Evolutionary conservation across 2,797 vertebrate species (phyloP).

Genomic region (Tokudaia tokunoshimensis): DNA sequence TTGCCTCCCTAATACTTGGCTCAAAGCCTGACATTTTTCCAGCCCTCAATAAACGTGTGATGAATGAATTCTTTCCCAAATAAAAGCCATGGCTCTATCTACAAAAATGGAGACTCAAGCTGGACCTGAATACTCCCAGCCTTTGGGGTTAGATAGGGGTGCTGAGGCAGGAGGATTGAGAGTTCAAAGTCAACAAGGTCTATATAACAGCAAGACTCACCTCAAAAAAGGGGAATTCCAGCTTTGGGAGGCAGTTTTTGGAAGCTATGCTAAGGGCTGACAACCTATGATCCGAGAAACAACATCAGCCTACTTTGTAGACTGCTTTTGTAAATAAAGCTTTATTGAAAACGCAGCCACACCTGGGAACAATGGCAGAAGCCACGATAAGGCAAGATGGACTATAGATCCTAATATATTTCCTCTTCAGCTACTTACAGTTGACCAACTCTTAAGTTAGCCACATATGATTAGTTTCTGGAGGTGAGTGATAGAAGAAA

Average conservation of each 20-base stretch:
- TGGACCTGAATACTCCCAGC: background rate
- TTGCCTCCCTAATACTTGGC: slow-evolving; percentile 43
- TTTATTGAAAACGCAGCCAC: slow-evolving; percentile 48
- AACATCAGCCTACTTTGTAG: background rate
- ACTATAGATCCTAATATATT: background rate
- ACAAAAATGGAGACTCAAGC: slow-evolving; percentile 10
- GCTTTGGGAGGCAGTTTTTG: background rate
- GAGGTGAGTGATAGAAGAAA: background rate
- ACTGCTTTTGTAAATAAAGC: slow-evolving; percentile 63
- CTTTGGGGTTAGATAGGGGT: too few relatives aligned
- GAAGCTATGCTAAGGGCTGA: background rate
- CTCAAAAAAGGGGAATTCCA: background rate
- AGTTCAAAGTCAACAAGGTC: background rate
- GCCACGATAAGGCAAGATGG: background rate
- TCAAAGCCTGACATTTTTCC: background rate
- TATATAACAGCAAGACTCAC: too few relatives aligned
- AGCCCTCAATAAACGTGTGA: slow-evolving; percentile 30
- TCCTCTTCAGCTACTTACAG: background rate
- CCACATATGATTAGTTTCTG: background rate
- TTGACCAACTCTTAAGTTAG: background rate
- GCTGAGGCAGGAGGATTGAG: background rate
- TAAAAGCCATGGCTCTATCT: background rate
- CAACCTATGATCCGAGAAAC: background rate
- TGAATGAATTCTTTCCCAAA: slow-evolving; percentile 61
- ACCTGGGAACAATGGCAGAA: background rate